Conservation (phyloP, 37 sponge, comb jelly and placozoan genomes). For the Theonella swinhoei region DNA sequence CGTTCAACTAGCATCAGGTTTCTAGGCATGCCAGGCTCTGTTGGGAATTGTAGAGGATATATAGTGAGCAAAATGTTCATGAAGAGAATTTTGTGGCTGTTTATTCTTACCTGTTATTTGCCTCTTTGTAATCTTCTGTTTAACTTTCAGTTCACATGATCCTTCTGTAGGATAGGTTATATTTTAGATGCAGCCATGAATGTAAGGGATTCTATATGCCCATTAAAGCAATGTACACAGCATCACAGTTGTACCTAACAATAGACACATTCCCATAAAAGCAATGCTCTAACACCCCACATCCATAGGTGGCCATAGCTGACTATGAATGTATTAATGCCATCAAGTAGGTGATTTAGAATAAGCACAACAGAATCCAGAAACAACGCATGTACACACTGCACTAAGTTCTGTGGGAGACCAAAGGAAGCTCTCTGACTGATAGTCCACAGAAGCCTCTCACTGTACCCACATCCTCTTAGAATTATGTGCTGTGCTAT, state of each 20-base stretch:
- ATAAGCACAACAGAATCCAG: neutral
- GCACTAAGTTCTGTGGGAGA: neutral
- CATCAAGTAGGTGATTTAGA: neutral
- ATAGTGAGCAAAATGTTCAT: neutral
- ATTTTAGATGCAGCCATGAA: too few relatives aligned
- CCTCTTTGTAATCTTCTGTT: too few relatives aligned
- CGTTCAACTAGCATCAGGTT: neutral
- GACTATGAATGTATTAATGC: too few relatives aligned
- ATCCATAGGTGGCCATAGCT: too few relatives aligned
- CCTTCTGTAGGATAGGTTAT: too few relatives aligned
- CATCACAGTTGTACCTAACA: too few relatives aligned
- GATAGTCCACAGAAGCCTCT: neutral
- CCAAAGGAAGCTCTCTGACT: neutral
- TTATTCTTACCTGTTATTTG: neutral
- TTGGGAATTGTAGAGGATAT: neutral
- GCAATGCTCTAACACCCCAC: too few relatives aligned
- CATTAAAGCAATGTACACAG: too few relatives aligned
- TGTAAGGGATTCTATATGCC: too few relatives aligned
- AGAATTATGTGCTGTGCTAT: neutral
- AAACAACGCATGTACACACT: neutral
- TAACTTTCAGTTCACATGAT: too few relatives aligned
- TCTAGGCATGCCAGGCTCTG: neutral
- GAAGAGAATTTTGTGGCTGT: neutral
- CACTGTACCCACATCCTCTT: neutral
- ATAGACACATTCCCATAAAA: too few relatives aligned